These are phyloP conservation scores for Laodelphax striatellus DNA, from an alignment of 1,140 invertebrate species.

Conservation along the genomic window DNA sequence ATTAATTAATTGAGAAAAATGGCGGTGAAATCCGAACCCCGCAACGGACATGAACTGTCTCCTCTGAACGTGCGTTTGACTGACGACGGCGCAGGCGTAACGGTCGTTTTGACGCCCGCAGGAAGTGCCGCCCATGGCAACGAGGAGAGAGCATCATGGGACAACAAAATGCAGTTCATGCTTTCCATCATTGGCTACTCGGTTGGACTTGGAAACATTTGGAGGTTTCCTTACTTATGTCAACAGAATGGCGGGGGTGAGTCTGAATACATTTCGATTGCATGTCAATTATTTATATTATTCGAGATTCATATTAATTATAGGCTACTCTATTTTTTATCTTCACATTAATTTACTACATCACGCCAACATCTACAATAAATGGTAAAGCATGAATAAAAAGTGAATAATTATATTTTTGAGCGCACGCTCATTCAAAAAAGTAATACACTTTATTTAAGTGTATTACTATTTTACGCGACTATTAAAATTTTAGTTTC, in stretches of 20 bases:
- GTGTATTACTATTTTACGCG: too few relatives aligned
- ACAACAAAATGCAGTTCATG: slow-evolving; percentile 69
- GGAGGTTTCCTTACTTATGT: slow-evolving; percentile 87
- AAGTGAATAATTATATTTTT: too few relatives aligned
- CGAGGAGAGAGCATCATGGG: slow-evolving; percentile 57
- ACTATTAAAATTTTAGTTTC: too few relatives aligned
- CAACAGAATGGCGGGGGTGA: slow-evolving; percentile 89
- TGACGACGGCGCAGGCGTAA: slow-evolving; percentile 37
- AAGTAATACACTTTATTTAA: too few relatives aligned
- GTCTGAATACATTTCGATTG: background rate
- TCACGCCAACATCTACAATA: too few relatives aligned
- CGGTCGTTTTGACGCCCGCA: slow-evolving; percentile 41
- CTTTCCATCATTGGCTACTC: slow-evolving; percentile 80
- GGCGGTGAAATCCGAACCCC: slow-evolving; percentile 40
- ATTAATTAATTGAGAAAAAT: background rate
- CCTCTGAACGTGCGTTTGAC: slow-evolving; percentile 48
- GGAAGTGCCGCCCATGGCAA: slow-evolving; percentile 42
- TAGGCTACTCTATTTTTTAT: too few relatives aligned
- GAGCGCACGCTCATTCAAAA: too few relatives aligned
- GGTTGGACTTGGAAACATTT: slow-evolving; percentile 59
- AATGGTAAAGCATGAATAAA: too few relatives aligned
- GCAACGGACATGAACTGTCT: slow-evolving; percentile 63
- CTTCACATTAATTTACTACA: too few relatives aligned
- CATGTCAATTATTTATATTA: too few relatives aligned
- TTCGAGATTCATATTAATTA: too few relatives aligned